phyloP scores from a whole-genome alignment of 1,140 invertebrate species.

The Sitodiplosis mosellana region DNA sequence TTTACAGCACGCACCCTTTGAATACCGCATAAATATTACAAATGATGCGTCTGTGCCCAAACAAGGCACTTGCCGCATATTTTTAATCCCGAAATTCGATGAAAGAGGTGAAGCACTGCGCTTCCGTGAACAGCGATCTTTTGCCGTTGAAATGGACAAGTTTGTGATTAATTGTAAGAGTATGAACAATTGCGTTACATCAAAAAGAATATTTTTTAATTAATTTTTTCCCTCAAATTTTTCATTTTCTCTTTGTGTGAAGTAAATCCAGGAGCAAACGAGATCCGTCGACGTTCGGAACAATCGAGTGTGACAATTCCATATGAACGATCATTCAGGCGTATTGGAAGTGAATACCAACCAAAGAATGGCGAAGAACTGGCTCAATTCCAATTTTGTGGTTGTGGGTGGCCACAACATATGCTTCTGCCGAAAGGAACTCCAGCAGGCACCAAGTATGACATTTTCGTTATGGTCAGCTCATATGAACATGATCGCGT shows the following conservation, averaged over 20 bases:
- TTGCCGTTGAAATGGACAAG: constrained; percentile 28
- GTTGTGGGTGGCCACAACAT: constrained; percentile 35
- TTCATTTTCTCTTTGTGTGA: constrained; percentile 5
- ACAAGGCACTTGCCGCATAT: constrained; percentile 26
- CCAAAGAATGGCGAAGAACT: constrained; percentile 16
- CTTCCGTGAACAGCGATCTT: constrained; percentile 23
- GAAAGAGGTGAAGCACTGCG: constrained; percentile 19
- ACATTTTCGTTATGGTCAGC: constrained; percentile 31
- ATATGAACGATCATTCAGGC: constrained; percentile 40
- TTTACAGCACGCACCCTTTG: constrained; percentile 26
- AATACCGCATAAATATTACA: constrained; percentile 18
- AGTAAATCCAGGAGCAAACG: constrained; percentile 27
- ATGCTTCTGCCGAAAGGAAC: constrained; percentile 29
- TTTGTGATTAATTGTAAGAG: constrained; percentile 22
- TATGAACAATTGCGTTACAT: constrained; percentile 14
- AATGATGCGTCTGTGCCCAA: constrained; percentile 17
- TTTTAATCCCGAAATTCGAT: constrained; percentile 25
- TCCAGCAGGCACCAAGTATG: constrained; percentile 22
- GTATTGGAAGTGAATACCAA: constrained; percentile 25
- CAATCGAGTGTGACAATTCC: constrained; percentile 33
- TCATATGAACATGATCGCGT: constrained; percentile 31
- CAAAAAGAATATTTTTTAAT: no score
- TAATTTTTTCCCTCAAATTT: no score
- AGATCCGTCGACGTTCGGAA: constrained; percentile 24
- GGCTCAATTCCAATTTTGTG: constrained; percentile 30